Percentiles rank a stretch among this genome's conserved stretches.
These are phyloP conservation scores for Cheilosia pagana DNA, from an alignment of 2,888 invertebrate genomes.

Conservation along the genomic window DNA sequence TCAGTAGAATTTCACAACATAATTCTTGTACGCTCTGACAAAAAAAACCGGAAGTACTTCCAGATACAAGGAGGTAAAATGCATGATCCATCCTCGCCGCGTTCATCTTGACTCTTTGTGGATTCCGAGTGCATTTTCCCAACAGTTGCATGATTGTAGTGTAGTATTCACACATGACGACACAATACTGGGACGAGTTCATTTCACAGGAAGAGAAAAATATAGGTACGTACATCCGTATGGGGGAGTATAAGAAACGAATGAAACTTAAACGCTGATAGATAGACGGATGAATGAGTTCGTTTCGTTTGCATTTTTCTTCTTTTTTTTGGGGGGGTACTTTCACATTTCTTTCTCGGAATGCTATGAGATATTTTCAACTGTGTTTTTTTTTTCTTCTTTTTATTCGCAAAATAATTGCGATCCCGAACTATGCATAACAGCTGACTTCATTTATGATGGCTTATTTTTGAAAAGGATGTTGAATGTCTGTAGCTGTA, in stretches of 20 bases:
- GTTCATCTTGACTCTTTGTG: constrained; percentile 48
- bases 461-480: constrained; percentile 14
- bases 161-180: constrained; percentile 44
- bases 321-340: not conserved
- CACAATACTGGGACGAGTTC: constrained; percentile 44
- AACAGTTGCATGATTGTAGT: constrained; percentile 56
- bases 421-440: constrained; percentile 33
- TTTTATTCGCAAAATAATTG: constrained; percentile 40
- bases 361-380: constrained; percentile 24
- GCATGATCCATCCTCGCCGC: constrained; percentile 35
- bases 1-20: constrained; percentile 40
- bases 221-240: constrained; percentile 15
- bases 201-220: constrained; percentile 35
- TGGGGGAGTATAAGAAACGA: constrained; percentile 40
- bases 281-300: constrained; percentile 55
- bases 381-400: constrained; percentile 6
- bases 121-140: constrained; percentile 51
- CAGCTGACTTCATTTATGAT: constrained; percentile 8
- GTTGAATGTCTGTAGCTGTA: not conserved
- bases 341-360: constrained; percentile 1
- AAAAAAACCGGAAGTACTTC: constrained; percentile 42
- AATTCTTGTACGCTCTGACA: constrained; percentile 24
- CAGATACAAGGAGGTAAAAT: constrained; percentile 8
- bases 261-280: constrained; percentile 67
- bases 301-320: constrained; percentile 43